Percentiles rank a stretch among this genome's conserved stretches.
phyloP scores from a whole-genome alignment of 2,113 vertebrate genomes.

The Otus sunia region DNA sequence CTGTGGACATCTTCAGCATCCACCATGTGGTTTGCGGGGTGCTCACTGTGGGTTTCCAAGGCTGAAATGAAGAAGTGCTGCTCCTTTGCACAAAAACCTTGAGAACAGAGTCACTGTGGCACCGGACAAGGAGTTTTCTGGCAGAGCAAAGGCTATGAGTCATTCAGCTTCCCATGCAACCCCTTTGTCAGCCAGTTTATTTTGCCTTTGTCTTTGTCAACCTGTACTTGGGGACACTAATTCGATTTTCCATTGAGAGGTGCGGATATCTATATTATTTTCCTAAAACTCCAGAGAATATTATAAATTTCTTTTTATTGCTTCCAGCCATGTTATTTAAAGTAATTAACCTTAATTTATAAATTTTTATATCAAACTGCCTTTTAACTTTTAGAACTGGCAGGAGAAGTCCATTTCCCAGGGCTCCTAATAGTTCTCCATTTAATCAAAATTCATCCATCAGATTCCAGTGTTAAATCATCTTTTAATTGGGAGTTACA shows the following conservation, averaged over 20 bases:
- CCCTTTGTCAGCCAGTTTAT: slow-evolving; percentile 29
- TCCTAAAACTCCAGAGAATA: slow-evolving; percentile 86
- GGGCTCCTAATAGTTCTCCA: slow-evolving; percentile 94
- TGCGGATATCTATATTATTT: slow-evolving; percentile 77
- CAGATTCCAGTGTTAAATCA: slow-evolving; percentile 99
- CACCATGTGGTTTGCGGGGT: background rate
- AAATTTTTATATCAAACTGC: slow-evolving; percentile 95
- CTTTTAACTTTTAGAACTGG: slow-evolving; percentile 90
- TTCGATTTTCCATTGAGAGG: slow-evolving; percentile 70
- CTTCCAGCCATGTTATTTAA: slow-evolving; percentile 96
- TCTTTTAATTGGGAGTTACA: slow-evolving; percentile 99
- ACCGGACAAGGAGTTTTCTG: background rate
- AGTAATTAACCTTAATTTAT: slow-evolving; percentile 99
- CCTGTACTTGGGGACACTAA: slow-evolving; percentile 50
- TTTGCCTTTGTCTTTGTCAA: slow-evolving; percentile 56
- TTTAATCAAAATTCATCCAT: slow-evolving; percentile 99
- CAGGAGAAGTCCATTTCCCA: slow-evolving; percentile 89
- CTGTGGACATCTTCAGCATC: background rate
- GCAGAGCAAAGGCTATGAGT: background rate
- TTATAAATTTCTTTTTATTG: slow-evolving; percentile 83
- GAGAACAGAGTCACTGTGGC: background rate
- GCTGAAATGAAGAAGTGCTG: background rate
- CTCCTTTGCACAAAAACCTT: background rate
- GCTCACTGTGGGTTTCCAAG: background rate
- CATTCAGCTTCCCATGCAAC: background rate